Conservation (phyloP, 2,113 vertebrate species). For the Falcunculus frontatus region DNA sequence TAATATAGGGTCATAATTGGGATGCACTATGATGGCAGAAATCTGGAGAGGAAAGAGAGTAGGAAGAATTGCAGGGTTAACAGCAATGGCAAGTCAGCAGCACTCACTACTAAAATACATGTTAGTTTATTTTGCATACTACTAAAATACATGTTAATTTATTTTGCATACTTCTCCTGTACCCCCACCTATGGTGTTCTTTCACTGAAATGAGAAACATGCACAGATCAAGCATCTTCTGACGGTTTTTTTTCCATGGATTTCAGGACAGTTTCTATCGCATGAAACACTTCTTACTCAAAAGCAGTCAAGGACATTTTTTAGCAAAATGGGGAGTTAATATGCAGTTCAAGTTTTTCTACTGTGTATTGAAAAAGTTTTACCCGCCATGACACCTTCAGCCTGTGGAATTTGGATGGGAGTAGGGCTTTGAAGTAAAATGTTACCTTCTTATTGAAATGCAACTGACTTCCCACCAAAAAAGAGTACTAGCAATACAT, state of each 20-base stretch:
- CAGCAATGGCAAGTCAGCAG: background rate
- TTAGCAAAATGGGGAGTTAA: background rate
- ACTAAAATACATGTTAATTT: background rate
- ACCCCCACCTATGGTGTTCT: background rate
- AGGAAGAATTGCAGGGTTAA: background rate
- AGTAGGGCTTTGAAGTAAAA: background rate
- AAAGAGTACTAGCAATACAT: background rate
- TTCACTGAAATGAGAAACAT: background rate
- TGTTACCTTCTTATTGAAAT: background rate
- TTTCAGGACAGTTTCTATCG: background rate
- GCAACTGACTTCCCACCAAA: background rate
- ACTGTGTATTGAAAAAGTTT: background rate
- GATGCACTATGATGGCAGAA: constrained; percentile 85
- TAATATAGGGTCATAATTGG: constrained; percentile 90
- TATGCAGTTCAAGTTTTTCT: background rate
- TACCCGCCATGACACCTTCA: background rate
- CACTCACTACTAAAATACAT: background rate
- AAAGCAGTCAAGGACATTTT: background rate
- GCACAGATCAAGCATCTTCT: background rate
- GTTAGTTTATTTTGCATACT: background rate
- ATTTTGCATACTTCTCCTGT: background rate
- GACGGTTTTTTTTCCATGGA: background rate
- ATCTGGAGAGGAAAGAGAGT: constrained; percentile 72
- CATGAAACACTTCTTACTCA: background rate
- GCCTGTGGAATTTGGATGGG: background rate